These are phyloP conservation scores for Platichthys flesus DNA, from an alignment of 2,113 vertebrate genomes.

Conservation along the genomic window DNA sequence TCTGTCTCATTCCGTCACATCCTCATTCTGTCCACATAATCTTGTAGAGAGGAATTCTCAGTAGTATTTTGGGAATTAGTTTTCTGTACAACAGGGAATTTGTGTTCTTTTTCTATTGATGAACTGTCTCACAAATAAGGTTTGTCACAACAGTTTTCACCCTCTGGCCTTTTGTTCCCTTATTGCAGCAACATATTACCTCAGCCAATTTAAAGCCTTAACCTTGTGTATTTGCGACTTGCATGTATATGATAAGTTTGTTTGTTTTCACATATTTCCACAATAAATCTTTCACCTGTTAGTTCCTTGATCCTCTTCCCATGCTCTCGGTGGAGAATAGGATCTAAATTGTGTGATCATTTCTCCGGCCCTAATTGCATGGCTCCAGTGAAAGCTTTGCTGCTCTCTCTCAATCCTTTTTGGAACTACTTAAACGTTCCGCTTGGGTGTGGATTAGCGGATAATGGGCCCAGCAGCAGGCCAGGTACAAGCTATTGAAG, in stretches of 20 bases:
- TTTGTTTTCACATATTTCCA: slow-evolving; percentile 26
- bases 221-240: slow-evolving; percentile 2
- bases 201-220: slow-evolving; percentile 18
- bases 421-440: slow-evolving; percentile 74
- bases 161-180: slow-evolving; percentile 20
- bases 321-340: slow-evolving; percentile 37
- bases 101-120: slow-evolving; percentile 35
- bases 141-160: slow-evolving; percentile 46
- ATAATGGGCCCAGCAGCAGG: slow-evolving; percentile 76
- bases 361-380: slow-evolving; percentile 70
- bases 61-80: slow-evolving; percentile 35
- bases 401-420: slow-evolving; percentile 70
- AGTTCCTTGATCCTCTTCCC: slow-evolving; percentile 29
- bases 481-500: slow-evolving; percentile 78
- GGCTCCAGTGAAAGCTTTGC: slow-evolving; percentile 65
- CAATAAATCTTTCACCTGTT: slow-evolving; percentile 28
- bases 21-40: slow-evolving; percentile 35
- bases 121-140: slow-evolving; percentile 46
- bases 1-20: slow-evolving; percentile 20
- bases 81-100: slow-evolving; percentile 22
- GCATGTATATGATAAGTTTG: slow-evolving; percentile 18
- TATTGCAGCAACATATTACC: slow-evolving; percentile 16
- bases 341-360: slow-evolving; percentile 71
- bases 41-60: slow-evolving; percentile 38
- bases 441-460: slow-evolving; percentile 77